Evolutionary conservation across 2,888 invertebrate species (phyloP), one percentile per base, ranked within the genome.

Genomic region (Dryobota labecula): DNA sequence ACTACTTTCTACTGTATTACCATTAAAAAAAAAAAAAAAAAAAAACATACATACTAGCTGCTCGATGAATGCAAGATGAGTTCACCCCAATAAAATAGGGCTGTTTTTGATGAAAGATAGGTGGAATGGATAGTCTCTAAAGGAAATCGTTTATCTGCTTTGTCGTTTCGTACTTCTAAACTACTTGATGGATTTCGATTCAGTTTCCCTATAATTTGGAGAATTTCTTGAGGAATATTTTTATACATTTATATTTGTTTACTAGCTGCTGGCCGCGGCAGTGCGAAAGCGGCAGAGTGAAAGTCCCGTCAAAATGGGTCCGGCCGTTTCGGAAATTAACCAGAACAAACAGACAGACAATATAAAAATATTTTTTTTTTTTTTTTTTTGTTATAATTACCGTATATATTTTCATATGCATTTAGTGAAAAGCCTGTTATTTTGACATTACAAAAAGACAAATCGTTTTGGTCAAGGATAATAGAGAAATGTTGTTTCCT

Each of bases 31-130:
- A 43, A 58, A 15, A 27, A 6, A 51, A 60, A 53, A 4, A 38
- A 15, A 33, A 33, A 36, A 45, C 2, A 13, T 7, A 33, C 11
- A 53, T 79, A 79, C 78, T 70, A 74, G 74, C 79, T 56, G 53
- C 15, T 56, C 15, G 73, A 62, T 65, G 73, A 47, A n/a, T 51
- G n/a, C 20, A 3, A 58, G 7, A 24, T 51, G 24, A 27, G 20
- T 61, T 47, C 7, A 45, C 30, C 7, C 1, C 8, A 45, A 13
- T 8, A 62, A 53, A 2, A 53, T 20, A 30, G 13, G 13, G 18
- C 5, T n/a, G 11, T 43, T 54, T 20, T 30, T 43, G 56, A 61
- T 53, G 24, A 78, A 6, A 57, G 20, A 27, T 27, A 4, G n/a
- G 45, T 24, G 18, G 0, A 38, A 65, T 30, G 5, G 18, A 58